Percentiles rank a stretch among this genome's conserved stretches.
These are phyloP conservation scores for Leiothrix lutea DNA, from an alignment of 2,113 vertebrate genomes.

Conservation along the genomic window DNA sequence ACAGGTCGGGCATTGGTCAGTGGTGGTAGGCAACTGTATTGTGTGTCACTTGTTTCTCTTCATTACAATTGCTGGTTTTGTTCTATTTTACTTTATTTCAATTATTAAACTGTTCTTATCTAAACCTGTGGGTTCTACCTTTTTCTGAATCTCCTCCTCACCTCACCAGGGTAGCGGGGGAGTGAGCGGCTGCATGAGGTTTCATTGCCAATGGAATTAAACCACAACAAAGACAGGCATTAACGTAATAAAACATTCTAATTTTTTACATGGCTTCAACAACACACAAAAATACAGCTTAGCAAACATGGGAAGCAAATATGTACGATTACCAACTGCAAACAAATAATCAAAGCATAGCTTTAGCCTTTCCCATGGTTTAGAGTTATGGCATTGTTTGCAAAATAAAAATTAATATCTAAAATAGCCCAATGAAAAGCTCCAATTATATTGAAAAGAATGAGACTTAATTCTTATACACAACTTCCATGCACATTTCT, in stretches of 20 bases:
- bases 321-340: background rate
- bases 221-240: background rate
- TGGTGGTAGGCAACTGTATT: no score
- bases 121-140: background rate
- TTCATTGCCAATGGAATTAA: background rate
- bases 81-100: background rate
- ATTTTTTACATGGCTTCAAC: background rate
- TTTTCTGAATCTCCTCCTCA: background rate
- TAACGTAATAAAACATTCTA: background rate
- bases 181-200: accelerated
- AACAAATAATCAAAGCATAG: background rate
- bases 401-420: background rate
- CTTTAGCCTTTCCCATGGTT: background rate
- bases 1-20: accelerated
- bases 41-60: background rate
- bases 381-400: background rate
- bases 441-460: background rate
- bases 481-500: background rate
- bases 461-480: background rate
- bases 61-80: background rate
- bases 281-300: background rate
- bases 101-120: background rate
- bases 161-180: background rate
- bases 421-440: background rate
- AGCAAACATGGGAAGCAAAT: background rate